phyloP scores from a whole-genome alignment of 2,113 vertebrate genomes.

The Malurus alboscapulatus region DNA sequence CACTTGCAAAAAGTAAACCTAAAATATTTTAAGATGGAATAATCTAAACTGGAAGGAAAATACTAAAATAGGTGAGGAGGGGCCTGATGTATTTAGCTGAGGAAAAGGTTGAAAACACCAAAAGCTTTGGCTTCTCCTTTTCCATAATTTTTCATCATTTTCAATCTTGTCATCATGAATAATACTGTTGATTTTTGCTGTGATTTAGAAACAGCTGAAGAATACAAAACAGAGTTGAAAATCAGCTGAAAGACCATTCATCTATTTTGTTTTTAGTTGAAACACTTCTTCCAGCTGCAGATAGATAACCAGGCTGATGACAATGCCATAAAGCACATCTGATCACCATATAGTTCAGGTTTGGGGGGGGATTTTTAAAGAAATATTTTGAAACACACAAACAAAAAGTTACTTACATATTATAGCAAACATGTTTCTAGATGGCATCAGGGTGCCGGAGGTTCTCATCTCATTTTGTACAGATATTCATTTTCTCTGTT shows the following conservation, averaged over 20 bases:
- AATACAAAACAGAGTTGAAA: neutral
- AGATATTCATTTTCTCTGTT: neutral
- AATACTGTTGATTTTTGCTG: neutral
- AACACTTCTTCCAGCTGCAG: neutral
- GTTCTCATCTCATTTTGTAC: neutral
- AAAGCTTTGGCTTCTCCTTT: neutral
- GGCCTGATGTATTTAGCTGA: neutral
- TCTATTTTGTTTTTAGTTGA: neutral
- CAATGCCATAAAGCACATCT: neutral
- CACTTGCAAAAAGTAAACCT: neutral
- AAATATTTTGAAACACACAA: neutral
- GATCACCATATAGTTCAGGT: neutral
- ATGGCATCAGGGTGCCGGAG: neutral
- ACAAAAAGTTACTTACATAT: neutral
- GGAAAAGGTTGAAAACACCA: neutral
- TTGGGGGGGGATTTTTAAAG: neutral
- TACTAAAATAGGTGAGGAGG: neutral
- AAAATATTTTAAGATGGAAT: neutral
- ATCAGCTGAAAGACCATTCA: neutral
- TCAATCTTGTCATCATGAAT: neutral
- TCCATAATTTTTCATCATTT: neutral
- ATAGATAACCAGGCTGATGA: neutral
- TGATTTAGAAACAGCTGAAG: neutral
- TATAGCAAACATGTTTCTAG: neutral
- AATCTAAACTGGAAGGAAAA: neutral